A percentile compares a stretch with the other conserved stretches of the same genome.
Conservation (phyloP, 2,888 invertebrate species). For the Brachypterus glaber region DNA sequence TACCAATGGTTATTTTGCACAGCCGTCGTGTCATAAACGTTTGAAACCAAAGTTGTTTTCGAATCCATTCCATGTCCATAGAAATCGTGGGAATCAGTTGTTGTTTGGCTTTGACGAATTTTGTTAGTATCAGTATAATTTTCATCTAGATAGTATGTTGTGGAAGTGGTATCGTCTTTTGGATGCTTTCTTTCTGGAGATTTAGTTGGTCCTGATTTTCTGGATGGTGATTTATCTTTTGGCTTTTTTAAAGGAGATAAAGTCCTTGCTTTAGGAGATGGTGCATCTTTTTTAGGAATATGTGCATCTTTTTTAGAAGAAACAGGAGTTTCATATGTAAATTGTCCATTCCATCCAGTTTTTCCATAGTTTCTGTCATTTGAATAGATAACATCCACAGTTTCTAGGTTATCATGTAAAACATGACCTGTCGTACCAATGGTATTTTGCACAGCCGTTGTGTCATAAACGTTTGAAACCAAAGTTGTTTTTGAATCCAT, state of each 20-base stretch:
- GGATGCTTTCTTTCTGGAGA: neutral
- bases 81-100: conserved; percentile 26
- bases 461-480: conserved; percentile 35
- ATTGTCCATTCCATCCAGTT: conserved; percentile 39
- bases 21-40: conserved; percentile 33
- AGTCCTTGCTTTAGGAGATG: neutral
- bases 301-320: conserved; percentile 11
- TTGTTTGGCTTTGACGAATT: conserved; percentile 25
- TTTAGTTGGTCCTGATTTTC: neutral
- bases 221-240: neutral
- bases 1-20: conserved; percentile 34
- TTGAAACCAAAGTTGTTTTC: conserved; percentile 26
- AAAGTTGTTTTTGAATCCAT: conserved; percentile 30
- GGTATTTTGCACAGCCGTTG: conserved; percentile 36
- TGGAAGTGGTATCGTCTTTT: too few relatives aligned
- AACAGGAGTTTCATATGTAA: conserved; percentile 32
- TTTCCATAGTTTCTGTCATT: conserved; percentile 39
- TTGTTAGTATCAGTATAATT: conserved; percentile 27
- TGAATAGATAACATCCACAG: conserved; percentile 35
- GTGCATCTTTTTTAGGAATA: neutral
- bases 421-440: conserved; percentile 40
- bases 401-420: conserved; percentile 43
- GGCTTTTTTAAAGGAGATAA: neutral
- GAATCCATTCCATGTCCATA: conserved; percentile 27
- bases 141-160: conserved; percentile 14